A percentile compares a stretch with the other conserved stretches of the same genome.
Evolutionary conservation across 2,888 invertebrate genomes (phyloP).

Genomic region (Apamea epomidion): DNA sequence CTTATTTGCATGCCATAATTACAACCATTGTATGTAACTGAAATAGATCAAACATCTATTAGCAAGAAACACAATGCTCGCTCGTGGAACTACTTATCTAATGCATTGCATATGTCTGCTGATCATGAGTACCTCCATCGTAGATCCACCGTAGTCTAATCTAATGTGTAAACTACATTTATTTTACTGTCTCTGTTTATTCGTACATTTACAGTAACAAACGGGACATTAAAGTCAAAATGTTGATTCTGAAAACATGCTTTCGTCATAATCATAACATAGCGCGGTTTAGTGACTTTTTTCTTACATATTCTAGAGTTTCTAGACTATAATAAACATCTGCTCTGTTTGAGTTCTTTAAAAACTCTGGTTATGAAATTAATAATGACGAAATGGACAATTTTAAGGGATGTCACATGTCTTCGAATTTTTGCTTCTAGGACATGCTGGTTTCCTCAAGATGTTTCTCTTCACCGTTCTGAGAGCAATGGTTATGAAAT

Average conservation of each 20-base stretch:
- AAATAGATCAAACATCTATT: constrained; percentile 34
- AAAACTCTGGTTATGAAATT: not conserved
- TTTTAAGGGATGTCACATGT: not conserved
- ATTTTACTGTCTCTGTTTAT: not conserved
- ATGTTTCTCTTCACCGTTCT: not conserved
- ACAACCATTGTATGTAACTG: constrained; percentile 1
- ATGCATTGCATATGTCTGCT: constrained; percentile 14
- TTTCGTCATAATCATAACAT: not conserved
- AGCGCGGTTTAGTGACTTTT: not conserved
- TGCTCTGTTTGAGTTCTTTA: not conserved
- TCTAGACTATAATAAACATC: not conserved
- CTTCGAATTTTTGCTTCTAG: not conserved
- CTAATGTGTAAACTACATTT: not conserved
- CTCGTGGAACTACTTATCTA: not conserved
- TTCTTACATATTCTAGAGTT: not conserved
- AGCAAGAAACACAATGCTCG: constrained; percentile 7
- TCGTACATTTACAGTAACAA: not conserved
- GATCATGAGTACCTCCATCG: not conserved
- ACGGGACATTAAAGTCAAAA: not conserved
- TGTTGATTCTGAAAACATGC: not conserved
- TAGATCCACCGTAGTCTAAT: not conserved
- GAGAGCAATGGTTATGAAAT: not conserved
- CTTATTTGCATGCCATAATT: not conserved
- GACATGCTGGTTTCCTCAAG: not conserved
- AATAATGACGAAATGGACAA: not conserved